Percentiles rank a stretch among this genome's conserved stretches.
Evolutionary conservation across 2,113 vertebrate species (phyloP).

Genomic region (Rattus rattus): DNA sequence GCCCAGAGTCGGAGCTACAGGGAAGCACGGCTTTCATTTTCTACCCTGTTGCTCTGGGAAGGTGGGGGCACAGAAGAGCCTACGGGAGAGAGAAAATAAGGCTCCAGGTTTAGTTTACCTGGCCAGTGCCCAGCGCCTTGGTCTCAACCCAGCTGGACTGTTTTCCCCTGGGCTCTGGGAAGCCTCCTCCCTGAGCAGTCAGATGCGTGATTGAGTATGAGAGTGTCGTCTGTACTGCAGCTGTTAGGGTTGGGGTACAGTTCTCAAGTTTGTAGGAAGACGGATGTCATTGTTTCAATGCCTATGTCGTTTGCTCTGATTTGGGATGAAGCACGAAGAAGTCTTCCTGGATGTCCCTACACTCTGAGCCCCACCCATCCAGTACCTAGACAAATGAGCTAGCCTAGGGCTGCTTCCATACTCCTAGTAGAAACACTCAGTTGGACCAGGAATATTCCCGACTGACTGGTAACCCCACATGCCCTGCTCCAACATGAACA

Average conservation of each 20-base stretch:
- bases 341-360: not conserved
- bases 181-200: not conserved
- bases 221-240: not conserved
- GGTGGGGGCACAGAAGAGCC: not conserved
- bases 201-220: not conserved
- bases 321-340: not conserved
- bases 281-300: fast-evolving
- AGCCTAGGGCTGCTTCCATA: not conserved
- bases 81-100: not conserved
- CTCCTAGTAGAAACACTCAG: not conserved
- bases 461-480: not conserved
- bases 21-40: not conserved
- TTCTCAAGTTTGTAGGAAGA: not conserved
- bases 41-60: not conserved
- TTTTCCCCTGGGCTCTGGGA: not conserved
- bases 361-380: not conserved
- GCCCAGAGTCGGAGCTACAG: not conserved
- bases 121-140: not conserved
- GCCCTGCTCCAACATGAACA: no score
- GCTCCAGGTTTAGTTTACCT: not conserved
- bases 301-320: no score
- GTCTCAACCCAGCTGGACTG: not conserved
- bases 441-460: not conserved
- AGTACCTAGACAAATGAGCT: not conserved
- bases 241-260: not conserved